Evolutionary conservation across 2,888 invertebrate genomes (phyloP).

Genomic region (Salpingus planirostris): DNA sequence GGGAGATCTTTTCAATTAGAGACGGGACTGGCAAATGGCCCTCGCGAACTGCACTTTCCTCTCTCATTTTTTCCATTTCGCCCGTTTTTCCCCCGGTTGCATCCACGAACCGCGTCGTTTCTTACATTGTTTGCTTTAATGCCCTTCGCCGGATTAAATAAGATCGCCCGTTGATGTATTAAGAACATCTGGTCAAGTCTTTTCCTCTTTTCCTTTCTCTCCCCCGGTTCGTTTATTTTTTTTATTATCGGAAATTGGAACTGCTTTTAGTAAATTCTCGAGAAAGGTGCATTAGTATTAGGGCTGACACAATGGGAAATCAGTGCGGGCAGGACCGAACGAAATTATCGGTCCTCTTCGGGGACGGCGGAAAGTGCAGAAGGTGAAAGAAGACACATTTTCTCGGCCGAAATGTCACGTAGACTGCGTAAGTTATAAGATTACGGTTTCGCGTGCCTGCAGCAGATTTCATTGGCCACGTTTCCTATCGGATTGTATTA

Average conservation of each 20-base stretch:
- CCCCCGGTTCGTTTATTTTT: constrained; percentile 9
- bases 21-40: constrained; percentile 24
- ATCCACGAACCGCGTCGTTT: constrained; percentile 8
- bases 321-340: constrained; percentile 24
- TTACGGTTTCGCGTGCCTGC: constrained; percentile 26
- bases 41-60: constrained; percentile 21
- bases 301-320: constrained; percentile 28
- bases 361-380: constrained; percentile 8
- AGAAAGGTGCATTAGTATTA: too few relatives aligned
- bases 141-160: background rate
- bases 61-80: constrained; percentile 17
- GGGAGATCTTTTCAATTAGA: constrained; percentile 24
- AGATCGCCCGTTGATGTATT: background rate
- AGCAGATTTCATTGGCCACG: constrained; percentile 26
- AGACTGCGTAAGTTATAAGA: constrained; percentile 24
- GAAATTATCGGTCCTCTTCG: constrained; percentile 13
- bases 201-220: background rate
- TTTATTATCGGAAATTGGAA: too few relatives aligned
- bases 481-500: constrained; percentile 30
- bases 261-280: too few relatives aligned
- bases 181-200: too few relatives aligned
- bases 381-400: constrained; percentile 18
- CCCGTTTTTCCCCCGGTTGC: constrained; percentile 11
- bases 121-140: constrained; percentile 1
- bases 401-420: constrained; percentile 21